These are phyloP conservation scores for Crypturellus undulatus DNA, from an alignment of 2,113 vertebrate genomes.

Conservation along the genomic window DNA sequence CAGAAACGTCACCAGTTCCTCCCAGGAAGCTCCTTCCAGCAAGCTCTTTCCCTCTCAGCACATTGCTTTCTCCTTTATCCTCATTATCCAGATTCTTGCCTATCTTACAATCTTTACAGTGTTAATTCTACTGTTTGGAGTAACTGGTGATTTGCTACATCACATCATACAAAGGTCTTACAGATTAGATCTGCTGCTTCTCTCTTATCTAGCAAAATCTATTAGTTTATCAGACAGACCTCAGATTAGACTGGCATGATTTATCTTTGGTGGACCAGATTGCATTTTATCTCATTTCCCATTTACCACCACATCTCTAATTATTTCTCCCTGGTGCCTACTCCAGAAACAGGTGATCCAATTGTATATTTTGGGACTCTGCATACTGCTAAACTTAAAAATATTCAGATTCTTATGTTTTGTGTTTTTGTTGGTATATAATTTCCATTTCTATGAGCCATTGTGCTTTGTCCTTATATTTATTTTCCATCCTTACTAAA, in stretches of 20 bases:
- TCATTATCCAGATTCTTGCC: background rate
- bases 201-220: background rate
- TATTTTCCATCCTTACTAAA: background rate
- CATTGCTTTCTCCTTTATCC: background rate
- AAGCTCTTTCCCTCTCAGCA: background rate
- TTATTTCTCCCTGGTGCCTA: background rate
- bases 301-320: background rate
- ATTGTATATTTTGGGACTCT: background rate
- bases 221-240: background rate
- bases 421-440: background rate
- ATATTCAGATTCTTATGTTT: background rate
- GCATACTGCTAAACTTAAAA: background rate
- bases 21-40: background rate
- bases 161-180: background rate
- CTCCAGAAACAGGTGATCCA: background rate
- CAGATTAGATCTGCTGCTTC: background rate
- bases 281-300: background rate
- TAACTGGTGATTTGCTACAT: background rate
- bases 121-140: background rate
- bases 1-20: background rate
- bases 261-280: background rate
- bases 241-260: background rate
- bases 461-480: background rate
- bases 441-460: background rate
- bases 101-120: background rate